phyloP scores from a whole-genome alignment of 2,797 vertebrate species.

The Xiphorhynchus erythropygius region DNA sequence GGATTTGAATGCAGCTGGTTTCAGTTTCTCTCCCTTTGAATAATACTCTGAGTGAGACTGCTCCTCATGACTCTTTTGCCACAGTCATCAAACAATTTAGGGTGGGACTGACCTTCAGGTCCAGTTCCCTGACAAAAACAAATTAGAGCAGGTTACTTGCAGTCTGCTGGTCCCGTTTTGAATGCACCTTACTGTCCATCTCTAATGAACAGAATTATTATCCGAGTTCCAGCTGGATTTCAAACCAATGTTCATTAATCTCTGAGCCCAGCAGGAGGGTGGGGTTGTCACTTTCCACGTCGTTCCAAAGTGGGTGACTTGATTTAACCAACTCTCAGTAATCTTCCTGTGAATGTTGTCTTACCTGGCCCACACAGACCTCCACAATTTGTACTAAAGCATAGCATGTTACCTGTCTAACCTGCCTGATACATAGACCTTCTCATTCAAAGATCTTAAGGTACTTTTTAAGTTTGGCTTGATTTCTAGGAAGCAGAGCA shows the following conservation, averaged over 20 bases:
- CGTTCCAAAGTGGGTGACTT: not conserved
- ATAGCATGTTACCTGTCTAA: not conserved
- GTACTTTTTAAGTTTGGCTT: not conserved
- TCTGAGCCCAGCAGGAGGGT: not conserved
- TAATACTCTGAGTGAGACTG: not conserved
- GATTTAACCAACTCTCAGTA: not conserved
- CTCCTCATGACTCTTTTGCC: not conserved
- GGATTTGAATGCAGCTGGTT: not conserved
- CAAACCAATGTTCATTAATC: not conserved
- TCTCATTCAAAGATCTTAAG: not conserved
- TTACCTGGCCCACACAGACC: not conserved
- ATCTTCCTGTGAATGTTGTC: not conserved
- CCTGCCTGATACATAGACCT: not conserved
- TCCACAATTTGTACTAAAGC: not conserved
- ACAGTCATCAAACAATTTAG: not conserved
- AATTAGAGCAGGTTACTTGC: not conserved
- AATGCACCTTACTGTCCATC: not conserved
- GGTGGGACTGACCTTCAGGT: not conserved
- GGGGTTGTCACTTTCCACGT: not conserved
- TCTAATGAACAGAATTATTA: not conserved
- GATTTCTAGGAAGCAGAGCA: not conserved
- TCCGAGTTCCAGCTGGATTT: not conserved
- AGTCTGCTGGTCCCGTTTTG: not conserved
- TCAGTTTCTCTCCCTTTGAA: not conserved
- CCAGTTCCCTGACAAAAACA: not conserved